Conservation (phyloP, 2,888 invertebrate species). For the Julus scanicus region DNA sequence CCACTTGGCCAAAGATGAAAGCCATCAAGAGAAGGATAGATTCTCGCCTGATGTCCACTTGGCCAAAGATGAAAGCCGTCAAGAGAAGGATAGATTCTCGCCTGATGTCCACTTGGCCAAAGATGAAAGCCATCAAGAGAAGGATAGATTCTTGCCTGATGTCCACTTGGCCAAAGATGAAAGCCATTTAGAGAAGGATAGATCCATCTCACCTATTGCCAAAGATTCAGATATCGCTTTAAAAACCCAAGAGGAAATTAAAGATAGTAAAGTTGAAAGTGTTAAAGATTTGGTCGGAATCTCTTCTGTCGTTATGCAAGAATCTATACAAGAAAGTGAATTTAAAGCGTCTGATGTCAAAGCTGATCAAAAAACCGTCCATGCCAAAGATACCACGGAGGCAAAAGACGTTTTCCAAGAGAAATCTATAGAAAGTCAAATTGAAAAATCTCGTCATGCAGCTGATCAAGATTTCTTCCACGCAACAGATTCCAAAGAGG, state of each 20-base stretch:
- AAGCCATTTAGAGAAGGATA: not conserved
- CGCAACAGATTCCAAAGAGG: not conserved
- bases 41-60: not conserved
- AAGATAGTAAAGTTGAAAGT: not conserved
- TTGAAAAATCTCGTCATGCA: not conserved
- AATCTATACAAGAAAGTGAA: not conserved
- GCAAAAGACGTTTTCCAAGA: not conserved
- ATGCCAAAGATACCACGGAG: not conserved
- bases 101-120: not conserved
- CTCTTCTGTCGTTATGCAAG: not conserved
- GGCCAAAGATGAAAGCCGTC: no score
- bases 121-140: not conserved
- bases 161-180: not conserved
- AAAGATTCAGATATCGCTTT: not conserved
- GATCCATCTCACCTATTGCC: not conserved
- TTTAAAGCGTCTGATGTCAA: not conserved
- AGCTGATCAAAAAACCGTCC: not conserved
- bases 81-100: no score
- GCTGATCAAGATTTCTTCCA: not conserved
- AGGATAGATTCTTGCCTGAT: not conserved
- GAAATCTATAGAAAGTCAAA: slow-evolving; percentile 12
- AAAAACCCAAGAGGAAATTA: not conserved
- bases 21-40: not conserved
- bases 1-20: not conserved
- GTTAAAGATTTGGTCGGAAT: not conserved